These are phyloP conservation scores for Epirrhoe tristata DNA, from an alignment of 2,888 invertebrate species.

Conservation along the genomic window DNA sequence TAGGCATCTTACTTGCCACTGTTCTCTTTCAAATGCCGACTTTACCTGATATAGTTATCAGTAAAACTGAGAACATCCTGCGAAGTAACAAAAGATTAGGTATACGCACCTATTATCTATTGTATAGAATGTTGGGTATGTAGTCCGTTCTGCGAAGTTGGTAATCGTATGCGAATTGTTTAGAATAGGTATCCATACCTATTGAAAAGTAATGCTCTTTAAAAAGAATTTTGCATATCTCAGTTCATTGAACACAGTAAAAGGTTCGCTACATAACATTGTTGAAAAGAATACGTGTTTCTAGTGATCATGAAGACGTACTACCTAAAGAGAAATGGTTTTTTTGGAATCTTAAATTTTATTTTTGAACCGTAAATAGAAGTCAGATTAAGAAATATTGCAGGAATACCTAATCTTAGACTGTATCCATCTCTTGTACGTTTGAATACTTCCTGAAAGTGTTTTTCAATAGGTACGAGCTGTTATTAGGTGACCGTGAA, in stretches of 20 bases:
- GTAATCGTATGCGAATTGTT: slow-evolving; percentile 34
- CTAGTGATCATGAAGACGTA: neutral
- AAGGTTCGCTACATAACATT: neutral
- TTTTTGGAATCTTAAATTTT: too few relatives aligned
- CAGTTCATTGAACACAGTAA: neutral
- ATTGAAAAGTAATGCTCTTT: slow-evolving; percentile 6
- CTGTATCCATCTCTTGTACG: too few relatives aligned
- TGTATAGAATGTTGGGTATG: slow-evolving; percentile 14
- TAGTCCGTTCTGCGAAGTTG: slow-evolving; percentile 32
- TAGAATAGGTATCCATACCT: slow-evolving; percentile 2
- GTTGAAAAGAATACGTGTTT: neutral
- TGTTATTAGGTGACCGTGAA: too few relatives aligned
- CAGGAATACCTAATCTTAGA: too few relatives aligned
- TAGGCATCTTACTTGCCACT: slow-evolving; percentile 73
- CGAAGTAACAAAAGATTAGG: slow-evolving; percentile 15
- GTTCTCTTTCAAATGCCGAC: slow-evolving; percentile 66
- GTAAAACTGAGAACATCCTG: slow-evolving; percentile 40
- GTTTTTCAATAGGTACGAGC: too few relatives aligned
- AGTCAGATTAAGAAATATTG: too few relatives aligned
- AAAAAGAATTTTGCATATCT: slow-evolving; percentile 16
- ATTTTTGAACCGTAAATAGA: too few relatives aligned
- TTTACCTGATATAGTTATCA: slow-evolving; percentile 45
- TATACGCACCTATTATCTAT: slow-evolving; percentile 19
- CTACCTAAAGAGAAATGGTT: neutral
- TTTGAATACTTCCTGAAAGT: too few relatives aligned